Conservation (phyloP, 2,113 vertebrate genomes). For the Gymnocephalus cernua region DNA sequence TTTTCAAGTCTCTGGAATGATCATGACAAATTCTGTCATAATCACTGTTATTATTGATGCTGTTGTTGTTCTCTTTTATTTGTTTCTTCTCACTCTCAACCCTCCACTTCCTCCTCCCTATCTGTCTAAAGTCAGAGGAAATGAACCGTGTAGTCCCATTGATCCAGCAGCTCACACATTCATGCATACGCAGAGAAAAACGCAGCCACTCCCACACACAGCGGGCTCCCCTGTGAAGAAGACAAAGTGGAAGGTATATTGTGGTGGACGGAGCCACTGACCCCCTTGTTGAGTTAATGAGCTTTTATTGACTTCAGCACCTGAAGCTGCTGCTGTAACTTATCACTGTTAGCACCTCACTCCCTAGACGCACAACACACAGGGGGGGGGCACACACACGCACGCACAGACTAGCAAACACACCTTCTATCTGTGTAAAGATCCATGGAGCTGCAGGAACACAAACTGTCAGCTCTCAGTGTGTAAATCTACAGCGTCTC, state of each 20-base stretch:
- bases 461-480: neutral
- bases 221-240: conserved; percentile 46
- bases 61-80: conserved; percentile 5
- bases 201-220: conserved; percentile 2
- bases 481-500: conserved; percentile 2
- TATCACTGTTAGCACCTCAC: conserved; percentile 75
- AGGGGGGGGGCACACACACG: conserved; percentile 12
- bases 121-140: conserved; percentile 50
- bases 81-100: neutral
- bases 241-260: conserved; percentile 76
- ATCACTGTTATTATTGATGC: conserved; percentile 14
- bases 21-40: neutral
- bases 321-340: conserved; percentile 78
- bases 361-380: conserved; percentile 52
- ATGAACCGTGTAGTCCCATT: conserved; percentile 41
- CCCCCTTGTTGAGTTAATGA: conserved; percentile 80
- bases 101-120: neutral
- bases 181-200: conserved; percentile 30
- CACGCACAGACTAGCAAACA: conserved; percentile 23
- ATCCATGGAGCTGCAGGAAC: conserved; percentile 20
- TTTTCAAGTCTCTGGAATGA: neutral
- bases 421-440: conserved; percentile 21
- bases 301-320: conserved; percentile 82
- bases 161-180: conserved; percentile 50
- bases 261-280: conserved; percentile 72